These are phyloP conservation scores for Caenorhabditis japonica DNA, from an alignment of 2,888 invertebrate genomes.

Conservation along the genomic window DNA sequence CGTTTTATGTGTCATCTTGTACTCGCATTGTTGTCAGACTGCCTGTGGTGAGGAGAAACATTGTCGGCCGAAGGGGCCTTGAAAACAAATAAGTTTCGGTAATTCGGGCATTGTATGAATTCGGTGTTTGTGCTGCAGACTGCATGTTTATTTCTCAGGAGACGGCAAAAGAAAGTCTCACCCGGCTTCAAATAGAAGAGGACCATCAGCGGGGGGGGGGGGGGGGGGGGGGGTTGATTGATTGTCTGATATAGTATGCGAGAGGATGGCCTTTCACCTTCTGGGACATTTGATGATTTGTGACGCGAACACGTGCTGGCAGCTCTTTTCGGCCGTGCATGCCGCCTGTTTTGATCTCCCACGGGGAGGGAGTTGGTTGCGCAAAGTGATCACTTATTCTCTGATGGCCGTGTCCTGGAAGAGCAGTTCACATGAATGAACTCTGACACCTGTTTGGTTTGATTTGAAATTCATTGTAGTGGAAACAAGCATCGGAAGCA, in stretches of 20 bases:
- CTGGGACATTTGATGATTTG: constrained; percentile 42
- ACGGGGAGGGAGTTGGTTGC: constrained; percentile 29
- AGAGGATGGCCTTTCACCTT: constrained; percentile 46
- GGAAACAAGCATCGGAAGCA: no score
- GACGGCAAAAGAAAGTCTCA: constrained; percentile 40
- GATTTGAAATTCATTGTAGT: constrained; percentile 1
- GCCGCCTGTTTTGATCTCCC: constrained; percentile 40
- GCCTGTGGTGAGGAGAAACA: constrained; percentile 38
- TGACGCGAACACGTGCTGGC: constrained; percentile 45
- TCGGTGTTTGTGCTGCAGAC: constrained; percentile 37
- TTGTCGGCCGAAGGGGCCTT: constrained; percentile 11
- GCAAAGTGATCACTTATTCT: constrained; percentile 11
- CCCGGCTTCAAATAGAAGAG: constrained; percentile 14
- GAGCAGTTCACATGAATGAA: constrained; percentile 29
- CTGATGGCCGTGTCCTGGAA: constrained; percentile 6
- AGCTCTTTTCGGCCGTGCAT: constrained; percentile 37
- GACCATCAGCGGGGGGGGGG: constrained; percentile 18
- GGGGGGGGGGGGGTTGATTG: constrained; percentile 15
- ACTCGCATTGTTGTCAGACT: constrained; percentile 43
- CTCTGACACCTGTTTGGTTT: constrained; percentile 24
- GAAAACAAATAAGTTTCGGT: constrained; percentile 52
- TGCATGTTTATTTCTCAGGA: constrained; percentile 12
- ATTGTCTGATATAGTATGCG: constrained; percentile 48
- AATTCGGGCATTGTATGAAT: constrained; percentile 48
- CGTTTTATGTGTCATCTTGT: constrained; percentile 51